Evolutionary conservation across 2,797 vertebrate species (phyloP), one percentile per base, ranked within the genome.

Genomic region (Danio aesculapii): DNA sequence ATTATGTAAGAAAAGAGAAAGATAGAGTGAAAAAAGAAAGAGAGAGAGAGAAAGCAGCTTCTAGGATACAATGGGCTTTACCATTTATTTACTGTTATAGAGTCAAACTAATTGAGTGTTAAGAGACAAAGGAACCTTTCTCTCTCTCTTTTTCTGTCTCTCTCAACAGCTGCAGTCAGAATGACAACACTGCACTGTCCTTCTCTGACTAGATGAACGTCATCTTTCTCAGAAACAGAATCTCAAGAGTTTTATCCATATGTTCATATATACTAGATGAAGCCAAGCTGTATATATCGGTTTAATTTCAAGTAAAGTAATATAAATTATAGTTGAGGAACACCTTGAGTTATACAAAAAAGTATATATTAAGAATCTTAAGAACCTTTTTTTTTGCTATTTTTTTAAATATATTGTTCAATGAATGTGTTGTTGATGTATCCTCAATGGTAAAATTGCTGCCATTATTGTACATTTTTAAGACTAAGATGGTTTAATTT

Each of bases 121-220:
- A 39, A 64, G 63, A 79, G 44, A 88, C 77, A 87, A 77, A 84
- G 11, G 75, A 47, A 44, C 30, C 83, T 84, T 86, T 87, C 77
- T 85, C 66, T 30, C 30, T 61, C 47, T 19, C 52, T n/a, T n/a
- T n/a, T n/a, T n/a, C n/a, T n/a, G n/a, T 85, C 66, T n/a, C n/a
- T 61, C 47, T 19, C 52, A 66, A 66, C 81, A 87, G 86, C 86
- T 87, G 87, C 83, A 83, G 81, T 52, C 14, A 12, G 53, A 41
- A 63, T 19, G 70, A 53, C 13, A 72, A 50, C 61, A 64, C 72
- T 19, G 71, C 57, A 44, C 70, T 58, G 66, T 39, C 77, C 63
- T 49, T 81, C n/a, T 3, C 59, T 61, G 30, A 52, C 47, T 12
- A 39, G 59, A 72, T 72, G 43, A 58, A 43, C 16, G 14, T 57